Conservation (phyloP, 2,113 vertebrate genomes). For the Lampris megalopsis region DNA sequence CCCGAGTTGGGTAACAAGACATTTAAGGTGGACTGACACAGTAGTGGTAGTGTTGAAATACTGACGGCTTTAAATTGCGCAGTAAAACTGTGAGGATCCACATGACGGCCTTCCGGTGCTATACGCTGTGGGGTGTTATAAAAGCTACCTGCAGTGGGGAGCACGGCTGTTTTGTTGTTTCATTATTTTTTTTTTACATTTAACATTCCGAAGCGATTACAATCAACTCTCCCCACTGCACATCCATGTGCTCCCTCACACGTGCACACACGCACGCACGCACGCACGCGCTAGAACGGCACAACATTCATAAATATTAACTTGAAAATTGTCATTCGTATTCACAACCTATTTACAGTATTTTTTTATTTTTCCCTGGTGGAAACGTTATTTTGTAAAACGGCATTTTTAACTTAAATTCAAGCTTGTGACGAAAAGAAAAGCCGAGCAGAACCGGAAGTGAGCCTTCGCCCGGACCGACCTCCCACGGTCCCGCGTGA, state of each 20-base stretch:
- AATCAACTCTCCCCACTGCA: slow-evolving; percentile 57
- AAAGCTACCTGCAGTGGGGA: slow-evolving; percentile 42
- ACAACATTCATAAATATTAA: slow-evolving; percentile 62
- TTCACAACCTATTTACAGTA: slow-evolving; percentile 75
- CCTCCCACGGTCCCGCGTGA: too few relatives aligned
- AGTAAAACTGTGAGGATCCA: slow-evolving; percentile 9
- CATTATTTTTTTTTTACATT: slow-evolving; percentile 49
- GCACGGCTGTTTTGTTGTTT: slow-evolving; percentile 43
- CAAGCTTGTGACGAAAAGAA: too few relatives aligned
- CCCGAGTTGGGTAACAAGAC: slow-evolving; percentile 71
- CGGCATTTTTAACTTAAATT: not conserved
- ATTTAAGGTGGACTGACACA: slow-evolving; percentile 24
- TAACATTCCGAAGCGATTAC: slow-evolving; percentile 72
- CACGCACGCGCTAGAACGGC: slow-evolving; percentile 40
- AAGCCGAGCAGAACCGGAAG: too few relatives aligned
- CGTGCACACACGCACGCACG: slow-evolving; percentile 25
- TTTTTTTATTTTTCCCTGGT: slow-evolving; percentile 11
- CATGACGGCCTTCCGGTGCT: slow-evolving; percentile 11
- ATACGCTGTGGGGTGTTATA: slow-evolving; percentile 20
- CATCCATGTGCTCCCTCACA: slow-evolving; percentile 1
- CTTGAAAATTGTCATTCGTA: slow-evolving; percentile 63
- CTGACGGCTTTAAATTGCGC: slow-evolving; percentile 32
- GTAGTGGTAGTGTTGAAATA: slow-evolving; percentile 46
- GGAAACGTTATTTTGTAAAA: slow-evolving; percentile 48
- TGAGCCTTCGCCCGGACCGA: too few relatives aligned